phyloP scores from a whole-genome alignment of 2,797 vertebrate genomes.

The Peromyscus nudipes region DNA sequence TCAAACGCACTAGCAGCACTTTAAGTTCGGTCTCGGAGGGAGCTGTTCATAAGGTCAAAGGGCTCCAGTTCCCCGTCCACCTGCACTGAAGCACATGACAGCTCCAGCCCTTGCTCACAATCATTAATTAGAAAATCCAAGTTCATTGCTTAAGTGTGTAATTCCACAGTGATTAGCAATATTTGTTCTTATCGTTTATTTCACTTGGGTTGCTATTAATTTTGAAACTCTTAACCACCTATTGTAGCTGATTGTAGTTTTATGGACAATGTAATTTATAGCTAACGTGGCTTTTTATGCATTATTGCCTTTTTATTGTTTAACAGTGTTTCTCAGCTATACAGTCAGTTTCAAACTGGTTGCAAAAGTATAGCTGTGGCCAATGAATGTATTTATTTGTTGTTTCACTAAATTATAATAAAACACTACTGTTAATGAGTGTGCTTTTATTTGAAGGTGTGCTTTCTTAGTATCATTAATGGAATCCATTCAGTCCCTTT shows the following conservation, averaged over 20 bases:
- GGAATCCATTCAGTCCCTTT: slow-evolving; percentile 51
- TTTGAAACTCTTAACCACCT: slow-evolving; percentile 73
- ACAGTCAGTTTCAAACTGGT: slow-evolving; percentile 82
- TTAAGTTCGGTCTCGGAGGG: slow-evolving; percentile 87
- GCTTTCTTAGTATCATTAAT: slow-evolving; percentile 56
- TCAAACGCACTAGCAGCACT: slow-evolving; percentile 91
- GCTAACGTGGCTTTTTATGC: slow-evolving; percentile 88
- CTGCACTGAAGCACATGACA: slow-evolving; percentile 88
- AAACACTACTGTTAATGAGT: slow-evolving; percentile 93
- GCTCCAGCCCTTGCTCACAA: slow-evolving; percentile 77
- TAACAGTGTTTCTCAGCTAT: slow-evolving; percentile 85
- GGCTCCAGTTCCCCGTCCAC: slow-evolving; percentile 85
- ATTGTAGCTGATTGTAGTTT: slow-evolving; percentile 79
- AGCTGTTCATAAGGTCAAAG: slow-evolving; percentile 86
- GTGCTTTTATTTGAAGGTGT: slow-evolving; percentile 66
- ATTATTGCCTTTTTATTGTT: slow-evolving; percentile 86
- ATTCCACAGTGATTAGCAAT: slow-evolving; percentile 73
- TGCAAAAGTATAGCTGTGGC: slow-evolving; percentile 85
- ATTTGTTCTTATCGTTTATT: slow-evolving; percentile 77
- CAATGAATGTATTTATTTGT: slow-evolving; percentile 90
- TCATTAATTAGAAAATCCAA: slow-evolving; percentile 68
- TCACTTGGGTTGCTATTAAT: slow-evolving; percentile 69
- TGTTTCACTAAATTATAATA: slow-evolving; percentile 93
- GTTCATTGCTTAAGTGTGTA: slow-evolving; percentile 75
- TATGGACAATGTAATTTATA: slow-evolving; percentile 87